Conservation (phyloP, 2,113 vertebrate genomes). For the Semnornis frantzii region DNA sequence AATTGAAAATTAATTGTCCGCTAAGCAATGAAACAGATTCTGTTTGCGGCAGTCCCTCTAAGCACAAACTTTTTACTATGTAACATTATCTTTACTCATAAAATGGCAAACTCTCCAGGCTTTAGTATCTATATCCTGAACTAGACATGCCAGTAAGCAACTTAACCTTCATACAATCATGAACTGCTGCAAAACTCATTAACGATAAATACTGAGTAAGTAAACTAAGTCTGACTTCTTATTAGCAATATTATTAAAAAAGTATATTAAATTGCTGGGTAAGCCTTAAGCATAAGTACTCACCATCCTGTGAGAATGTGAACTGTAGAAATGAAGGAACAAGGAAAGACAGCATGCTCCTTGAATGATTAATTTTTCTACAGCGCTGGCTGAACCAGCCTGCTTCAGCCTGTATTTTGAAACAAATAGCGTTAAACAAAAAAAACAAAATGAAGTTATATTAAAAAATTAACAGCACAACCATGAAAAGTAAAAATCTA, state of each 20-base stretch:
- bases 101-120: background rate
- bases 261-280: background rate
- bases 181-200: background rate
- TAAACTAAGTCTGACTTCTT: background rate
- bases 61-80: background rate
- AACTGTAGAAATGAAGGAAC: constrained; percentile 94
- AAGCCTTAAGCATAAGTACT: constrained; percentile 28
- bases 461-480: background rate
- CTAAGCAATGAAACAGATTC: background rate
- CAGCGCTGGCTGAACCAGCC: constrained; percentile 98
- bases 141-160: background rate
- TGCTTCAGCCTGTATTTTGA: constrained; percentile 86
- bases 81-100: background rate
- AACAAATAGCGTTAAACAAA: background rate
- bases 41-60: background rate
- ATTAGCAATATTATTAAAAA: background rate
- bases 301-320: constrained; percentile 96
- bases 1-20: background rate
- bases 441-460: background rate
- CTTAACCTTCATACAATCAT: background rate
- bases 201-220: background rate
- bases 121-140: background rate
- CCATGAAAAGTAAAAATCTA: background rate
- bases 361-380: constrained; percentile 97
- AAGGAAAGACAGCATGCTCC: constrained; percentile 92